Evolutionary conservation across 35 echinoderm and acorn worm species (phyloP).

Genomic region (Hemicentrotus pulcherrimus): DNA sequence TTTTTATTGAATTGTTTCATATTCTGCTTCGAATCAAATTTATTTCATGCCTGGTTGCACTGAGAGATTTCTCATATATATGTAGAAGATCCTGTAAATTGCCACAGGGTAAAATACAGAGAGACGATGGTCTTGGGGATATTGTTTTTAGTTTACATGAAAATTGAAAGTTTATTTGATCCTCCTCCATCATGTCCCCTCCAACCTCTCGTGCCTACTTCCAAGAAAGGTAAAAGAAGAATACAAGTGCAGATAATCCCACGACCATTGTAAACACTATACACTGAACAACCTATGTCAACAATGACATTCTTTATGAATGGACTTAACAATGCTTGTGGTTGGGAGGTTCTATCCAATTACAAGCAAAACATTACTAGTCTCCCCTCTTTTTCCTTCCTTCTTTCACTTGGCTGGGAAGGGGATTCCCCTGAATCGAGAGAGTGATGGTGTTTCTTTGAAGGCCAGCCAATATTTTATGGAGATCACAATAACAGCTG

Average conservation of each 20-base stretch:
- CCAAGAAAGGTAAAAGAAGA: neutral
- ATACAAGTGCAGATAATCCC: neutral
- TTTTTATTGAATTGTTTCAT: no score
- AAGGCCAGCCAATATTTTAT: slow-evolving; percentile 45
- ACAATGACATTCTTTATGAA: neutral
- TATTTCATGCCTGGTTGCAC: no score
- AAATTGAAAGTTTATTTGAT: neutral
- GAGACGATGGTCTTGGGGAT: neutral
- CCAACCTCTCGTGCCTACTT: neutral
- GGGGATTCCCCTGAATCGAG: slow-evolving; percentile 16
- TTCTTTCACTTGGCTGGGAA: neutral
- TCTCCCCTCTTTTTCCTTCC: neutral
- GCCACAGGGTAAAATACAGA: neutral
- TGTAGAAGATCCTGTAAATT: neutral
- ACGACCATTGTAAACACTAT: neutral
- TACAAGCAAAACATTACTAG: neutral
- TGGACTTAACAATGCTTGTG: neutral
- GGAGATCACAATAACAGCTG: slow-evolving; percentile 41
- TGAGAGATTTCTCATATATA: neutral
- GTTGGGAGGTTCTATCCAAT: slow-evolving; percentile 1
- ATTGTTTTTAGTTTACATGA: neutral
- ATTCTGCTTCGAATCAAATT: no score
- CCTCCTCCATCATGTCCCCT: neutral
- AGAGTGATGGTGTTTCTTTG: slow-evolving; percentile 29
- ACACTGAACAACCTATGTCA: neutral